A percentile compares a stretch with the other conserved stretches of the same genome.
These are phyloP conservation scores for Salvelinus sp. DNA, from an alignment of 2,113 vertebrate genomes.

Conservation along the genomic window DNA sequence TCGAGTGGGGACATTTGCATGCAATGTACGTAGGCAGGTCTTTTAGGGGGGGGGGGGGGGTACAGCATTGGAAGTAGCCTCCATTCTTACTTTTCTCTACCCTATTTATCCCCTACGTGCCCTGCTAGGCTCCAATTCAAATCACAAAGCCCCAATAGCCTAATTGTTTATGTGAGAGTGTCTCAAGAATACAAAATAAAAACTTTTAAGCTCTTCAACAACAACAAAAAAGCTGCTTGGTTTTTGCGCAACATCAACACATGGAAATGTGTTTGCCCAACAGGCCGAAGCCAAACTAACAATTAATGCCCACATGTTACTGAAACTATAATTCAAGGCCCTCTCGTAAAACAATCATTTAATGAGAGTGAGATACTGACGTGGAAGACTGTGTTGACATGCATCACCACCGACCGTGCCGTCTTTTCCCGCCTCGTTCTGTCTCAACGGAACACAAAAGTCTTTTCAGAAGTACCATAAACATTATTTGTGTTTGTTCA, in stretches of 20 bases:
- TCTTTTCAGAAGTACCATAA: neutral
- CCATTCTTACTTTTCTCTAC: neutral
- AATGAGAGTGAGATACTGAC: neutral
- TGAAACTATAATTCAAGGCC: neutral
- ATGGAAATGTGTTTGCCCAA: neutral
- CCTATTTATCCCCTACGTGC: neutral
- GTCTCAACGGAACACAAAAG: neutral
- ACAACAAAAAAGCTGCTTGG: slow-evolving; percentile 19
- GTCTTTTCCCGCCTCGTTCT: neutral
- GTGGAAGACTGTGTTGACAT: neutral
- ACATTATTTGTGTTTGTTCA: neutral
- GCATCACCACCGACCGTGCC: neutral
- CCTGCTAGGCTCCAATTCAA: neutral
- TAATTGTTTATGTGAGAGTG: slow-evolving; percentile 1
- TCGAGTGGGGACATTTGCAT: neutral
- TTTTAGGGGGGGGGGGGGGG: neutral
- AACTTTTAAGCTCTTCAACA: slow-evolving; percentile 14
- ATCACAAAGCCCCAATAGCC: neutral
- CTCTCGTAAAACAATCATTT: neutral
- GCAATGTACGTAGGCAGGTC: neutral
- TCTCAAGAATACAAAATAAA: neutral
- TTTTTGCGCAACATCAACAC: neutral
- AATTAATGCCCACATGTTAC: neutral
- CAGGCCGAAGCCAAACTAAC: neutral
- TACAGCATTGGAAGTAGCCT: neutral